Evolutionary conservation across 2,113 vertebrate genomes (phyloP), one percentile per base, ranked within the genome.

Genomic region (Picathartes gymnocephalus): DNA sequence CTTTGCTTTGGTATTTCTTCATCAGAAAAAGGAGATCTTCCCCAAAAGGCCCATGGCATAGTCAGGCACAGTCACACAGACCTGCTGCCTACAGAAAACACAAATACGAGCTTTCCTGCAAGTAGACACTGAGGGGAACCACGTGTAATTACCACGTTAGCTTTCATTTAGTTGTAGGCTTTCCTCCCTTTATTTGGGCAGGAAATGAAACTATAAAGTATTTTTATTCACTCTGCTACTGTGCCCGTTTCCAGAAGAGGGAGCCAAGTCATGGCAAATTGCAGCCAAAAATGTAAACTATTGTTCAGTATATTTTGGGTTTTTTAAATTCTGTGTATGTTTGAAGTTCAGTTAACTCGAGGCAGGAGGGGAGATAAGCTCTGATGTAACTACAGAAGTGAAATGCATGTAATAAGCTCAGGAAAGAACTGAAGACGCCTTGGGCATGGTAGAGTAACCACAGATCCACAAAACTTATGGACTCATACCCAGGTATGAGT

Each of bases 181-280:
- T 76, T 48, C 81, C 62, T 76, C 68, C 65, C 50, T 71, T 76
- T 27, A 45, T 70, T 78, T 45, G 81, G 33, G 23, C 69, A 87
- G 72, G 70, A 64, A 88, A 69, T 11, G 10, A 82, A 93, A 92
- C 42, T 37, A 11, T 12, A 6, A 73, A 70, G 10, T 44, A 10
- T 69, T 86, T 90, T 76, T 76, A 71, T 48, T 89, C 56, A 15
- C 15, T 91, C 85, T 91, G 95, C 87, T 92, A 44, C 91, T 58
- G 81, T 70, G 51, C 13, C 54, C 6, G 0, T 83, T 94, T 93
- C 95, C 95, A 94, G 95, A 96, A 96, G 94, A 94, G 88, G 92
- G 90, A 97, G 96, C 81, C 95, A 92, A 86, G 85, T 14, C 47
- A 42, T 21, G 74, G 51, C 10, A 70, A 88, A 86, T 66, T 3